phyloP scores from a whole-genome alignment of 2,113 vertebrate genomes.

The Chionomys nivalis region DNA sequence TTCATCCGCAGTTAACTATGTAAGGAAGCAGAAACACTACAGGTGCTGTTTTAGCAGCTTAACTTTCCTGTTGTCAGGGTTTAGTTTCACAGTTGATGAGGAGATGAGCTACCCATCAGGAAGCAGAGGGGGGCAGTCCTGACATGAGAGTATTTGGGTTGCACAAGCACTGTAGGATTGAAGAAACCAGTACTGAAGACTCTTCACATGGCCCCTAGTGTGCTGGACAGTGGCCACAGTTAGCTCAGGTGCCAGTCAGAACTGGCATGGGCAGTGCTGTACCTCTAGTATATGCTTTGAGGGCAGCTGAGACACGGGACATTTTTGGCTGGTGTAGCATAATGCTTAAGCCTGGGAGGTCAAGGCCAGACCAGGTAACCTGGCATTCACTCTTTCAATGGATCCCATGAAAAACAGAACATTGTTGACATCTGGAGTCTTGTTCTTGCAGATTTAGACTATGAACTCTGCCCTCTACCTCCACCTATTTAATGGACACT shows the following conservation, averaged over 20 bases:
- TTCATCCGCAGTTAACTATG: neutral
- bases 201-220: too few relatives aligned
- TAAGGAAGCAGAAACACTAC: neutral
- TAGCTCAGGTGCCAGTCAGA: neutral
- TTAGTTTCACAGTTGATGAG: neutral
- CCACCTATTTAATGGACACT: neutral
- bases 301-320: neutral
- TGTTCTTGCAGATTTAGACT: neutral
- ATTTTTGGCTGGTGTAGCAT: neutral
- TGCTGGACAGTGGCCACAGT: neutral
- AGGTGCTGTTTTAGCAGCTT: neutral
- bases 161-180: neutral
- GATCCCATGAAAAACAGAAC: neutral
- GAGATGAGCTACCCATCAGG: neutral
- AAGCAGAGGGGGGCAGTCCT: neutral
- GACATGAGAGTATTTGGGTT: neutral
- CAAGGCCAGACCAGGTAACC: neutral
- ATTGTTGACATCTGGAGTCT: neutral
- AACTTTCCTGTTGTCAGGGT: too few relatives aligned
- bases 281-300: neutral
- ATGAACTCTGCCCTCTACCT: neutral
- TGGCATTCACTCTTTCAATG: neutral
- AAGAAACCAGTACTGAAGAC: too few relatives aligned
- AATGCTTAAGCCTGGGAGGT: neutral
- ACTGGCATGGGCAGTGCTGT: neutral